These are phyloP conservation scores for Oreotrochilus melanogaster DNA, from an alignment of 2,113 vertebrate genomes.

Conservation along the genomic window DNA sequence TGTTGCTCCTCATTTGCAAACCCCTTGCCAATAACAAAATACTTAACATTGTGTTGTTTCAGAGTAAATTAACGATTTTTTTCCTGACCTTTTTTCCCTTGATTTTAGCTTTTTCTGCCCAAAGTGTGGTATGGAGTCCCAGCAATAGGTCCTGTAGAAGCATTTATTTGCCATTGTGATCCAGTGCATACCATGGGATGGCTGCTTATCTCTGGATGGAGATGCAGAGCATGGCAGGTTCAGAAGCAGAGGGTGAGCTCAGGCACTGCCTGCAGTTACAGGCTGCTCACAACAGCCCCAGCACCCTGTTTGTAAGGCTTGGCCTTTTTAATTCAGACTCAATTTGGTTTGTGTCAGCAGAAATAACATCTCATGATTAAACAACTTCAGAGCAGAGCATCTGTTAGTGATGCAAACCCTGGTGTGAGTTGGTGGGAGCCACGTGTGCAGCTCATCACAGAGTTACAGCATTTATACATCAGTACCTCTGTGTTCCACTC, in stretches of 20 bases:
- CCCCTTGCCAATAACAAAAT: too few species aligned
- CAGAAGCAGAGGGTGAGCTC: background rate
- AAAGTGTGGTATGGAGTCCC: background rate
- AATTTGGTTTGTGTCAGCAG: background rate
- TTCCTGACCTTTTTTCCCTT: too few species aligned
- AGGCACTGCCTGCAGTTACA: background rate
- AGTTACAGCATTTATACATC: background rate
- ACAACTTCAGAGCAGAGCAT: background rate
- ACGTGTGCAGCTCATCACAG: rapidly evolving
- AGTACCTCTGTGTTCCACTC: background rate
- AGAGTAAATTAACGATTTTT: background rate
- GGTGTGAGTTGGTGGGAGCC: background rate
- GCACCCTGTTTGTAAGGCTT: background rate
- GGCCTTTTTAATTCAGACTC: background rate
- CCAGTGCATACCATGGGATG: background rate
- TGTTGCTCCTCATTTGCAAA: background rate
- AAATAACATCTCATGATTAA: background rate
- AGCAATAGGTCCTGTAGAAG: background rate
- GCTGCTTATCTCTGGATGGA: background rate
- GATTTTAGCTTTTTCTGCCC: background rate
- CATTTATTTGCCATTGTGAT: background rate
- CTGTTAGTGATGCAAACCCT: background rate
- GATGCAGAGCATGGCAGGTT: rapidly evolving
- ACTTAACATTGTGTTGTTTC: background rate
- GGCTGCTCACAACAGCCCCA: too few species aligned